Base-by-base conservation (phyloP, 2,888 invertebrate species). In the Pseudoips prasinana region DNA sequence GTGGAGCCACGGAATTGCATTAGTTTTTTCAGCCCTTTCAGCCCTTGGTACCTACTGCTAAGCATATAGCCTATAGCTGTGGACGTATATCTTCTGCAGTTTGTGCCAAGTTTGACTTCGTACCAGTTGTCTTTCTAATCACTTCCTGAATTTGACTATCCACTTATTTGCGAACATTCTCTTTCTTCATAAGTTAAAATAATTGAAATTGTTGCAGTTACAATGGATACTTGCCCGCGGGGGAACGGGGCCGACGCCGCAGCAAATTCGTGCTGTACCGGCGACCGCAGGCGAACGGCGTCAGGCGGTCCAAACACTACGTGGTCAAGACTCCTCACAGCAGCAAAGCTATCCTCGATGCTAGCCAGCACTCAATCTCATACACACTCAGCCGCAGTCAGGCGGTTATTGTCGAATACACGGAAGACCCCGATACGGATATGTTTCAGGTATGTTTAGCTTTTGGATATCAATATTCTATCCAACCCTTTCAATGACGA, bases 391-490 rank as follows among this genome's bases (percentile, higher is more conserved):
- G 96, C 61, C 92, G 98, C 77, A 97, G 95, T 76, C 98, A 98
- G 89, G 98, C 98, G 33, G 97, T 99, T 66, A 97, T 99, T 72
- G 99, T 99, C 34, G 99, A 99, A 88, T 99, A 99, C 87, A 95
- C 95, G 63, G 94, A 94, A 72, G 99, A 99, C 86, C 92, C 94
- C 39, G 95, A 96, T 74, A 98, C 98, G 34, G 99, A 99, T 86
- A 99, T 99, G 99, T 99, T 99, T 89, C 99, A 99, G 93, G 98
- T 98, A 73, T 83, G 90, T 14, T 24, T 10, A 19, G 3, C 14
- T 14, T 9, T 23, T 8, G 14, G 2, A 2, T 14, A 2, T 14
- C 14, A 14, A 14, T 14, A 14, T n/a, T n/a, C n/a, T n/a, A n/a
- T n/a, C n/a, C n/a, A n/a, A n/a, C n/a, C n/a, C n/a, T n/a, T n/a